Base-by-base conservation (phyloP, 1,140 invertebrate species). In the Nebria ingens region DNA sequence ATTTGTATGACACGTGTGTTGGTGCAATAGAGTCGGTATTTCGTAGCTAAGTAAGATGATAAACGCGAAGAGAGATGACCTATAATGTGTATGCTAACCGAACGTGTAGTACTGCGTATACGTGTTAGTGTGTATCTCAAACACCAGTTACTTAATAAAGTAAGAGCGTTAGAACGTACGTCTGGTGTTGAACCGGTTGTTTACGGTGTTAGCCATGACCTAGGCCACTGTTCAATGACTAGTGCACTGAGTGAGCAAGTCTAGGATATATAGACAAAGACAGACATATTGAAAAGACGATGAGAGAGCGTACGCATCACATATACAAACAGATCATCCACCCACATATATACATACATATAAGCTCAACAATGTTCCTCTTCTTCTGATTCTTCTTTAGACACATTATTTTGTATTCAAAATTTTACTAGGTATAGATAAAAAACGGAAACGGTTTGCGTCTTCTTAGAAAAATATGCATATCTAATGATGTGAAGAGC, bases 201-300 rank as follows among this genome's bases (percentile, higher is more conserved):
- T 23, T 21, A 50, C 23, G 21, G 56, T n/a, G n/a, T 19, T 51
- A 64, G 53, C 59, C 64, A 51, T 65, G 64, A 65, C 64, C 64
- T 65, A 65, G 55, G 64, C 45, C 58, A 65, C 59, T 65, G 61
- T 63, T 65, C 64, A 65, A 65, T 65, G 64, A 64, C 64, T 63
- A 63, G 58, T 63, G 40, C 40, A 45, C 9, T 45, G 40, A 45
- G 40, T 45, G 40, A 45, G 15, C 40, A 17, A 45, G 40, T 45
- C 15, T 34, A 34, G 25, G 25, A 34, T n/a, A n/a, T n/a, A n/a
- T n/a, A n/a, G 25, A 34, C 6, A 34, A 34, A 34, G 25, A 34
- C 6, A n/a, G n/a, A n/a, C n/a, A n/a, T n/a, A n/a, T n/a, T n/a
- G n/a, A n/a, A n/a, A 34, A 9, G 25, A 9, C 6, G 6, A 34